Base-by-base conservation (phyloP, 2,113 vertebrate genomes). In the Xenotilapia caudafasciata region DNA sequence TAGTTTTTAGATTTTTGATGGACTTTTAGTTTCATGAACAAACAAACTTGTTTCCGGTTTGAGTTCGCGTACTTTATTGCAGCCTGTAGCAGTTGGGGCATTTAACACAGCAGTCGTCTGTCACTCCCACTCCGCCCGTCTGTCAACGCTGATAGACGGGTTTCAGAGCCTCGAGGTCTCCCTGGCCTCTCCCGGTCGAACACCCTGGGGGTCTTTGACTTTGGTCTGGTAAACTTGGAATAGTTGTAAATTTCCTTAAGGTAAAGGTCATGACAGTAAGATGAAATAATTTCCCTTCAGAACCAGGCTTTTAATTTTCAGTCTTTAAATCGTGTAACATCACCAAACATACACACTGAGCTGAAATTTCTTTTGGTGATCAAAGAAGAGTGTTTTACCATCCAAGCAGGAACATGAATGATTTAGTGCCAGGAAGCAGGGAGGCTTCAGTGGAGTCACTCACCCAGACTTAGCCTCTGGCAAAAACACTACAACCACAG, bases 321-420 rank as follows among this genome's bases (percentile, higher is more conserved):
- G 17, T 70, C 45, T 68, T 83, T 38, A 68, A 49, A 15, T 68
- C 58, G 5, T 51, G 4, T 15, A 15, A 49, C 14, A 17, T 82
- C 68, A 73, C 68, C 40, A 73, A 68, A 85, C 60, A 83, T 53
- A 11, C 9, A 23, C 42, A 26, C 13, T 26, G 49, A 83, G 40
- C 77, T 23, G 5, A 54, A 28, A 19, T 40, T 56, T 23, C 55
- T 17, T 82, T 21, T 65, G 73, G 3, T 53, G 38, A 81, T 84
- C 55, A 79, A 58, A 75, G 73, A 58, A 7, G 90, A 85, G 82
- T 14, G 90, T 83, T 58, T 90, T 86, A 53, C 26, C 51, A 79
- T 87, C 53, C 53, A 75, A 15, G 40, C 54, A 15, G 84, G 15
- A 28, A 83, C 92, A 91, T 92, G 87, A 93, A 91, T 92, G 49